Base-by-base conservation (phyloP, 2,888 invertebrate genomes). In the Napeogenes inachia region DNA sequence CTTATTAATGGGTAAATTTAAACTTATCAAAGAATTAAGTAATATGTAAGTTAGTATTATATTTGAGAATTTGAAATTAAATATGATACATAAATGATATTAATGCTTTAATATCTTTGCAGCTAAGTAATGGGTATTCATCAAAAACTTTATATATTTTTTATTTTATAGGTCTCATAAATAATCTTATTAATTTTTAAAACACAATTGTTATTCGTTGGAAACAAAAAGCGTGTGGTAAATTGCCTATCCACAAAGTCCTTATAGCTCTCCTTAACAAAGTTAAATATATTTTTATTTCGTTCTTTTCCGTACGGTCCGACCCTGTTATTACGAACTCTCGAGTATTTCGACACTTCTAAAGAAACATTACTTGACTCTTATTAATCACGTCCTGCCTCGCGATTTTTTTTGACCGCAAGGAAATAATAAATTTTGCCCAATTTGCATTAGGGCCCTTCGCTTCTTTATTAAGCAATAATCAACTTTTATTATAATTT, bases 401-500 rank as follows among this genome's bases (percentile, higher is more conserved):
- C 70, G 66, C 60, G 64, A 75, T 74, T 77, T 71, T 81, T 78
- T 74, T 75, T 81, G 80, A 82, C 83, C 82, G 78, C 82, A 68
- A 79, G 78, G 82, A 83, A 80, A 87, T 85, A 85, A 87, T 87
- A 85, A 85, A 85, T 87, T 84, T 82, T 75, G 60, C 75, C 78
- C 85, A 82, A 89, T 89, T 89, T 89, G 83, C 87, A 87, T 88
- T 85, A 80, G 79, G 75, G 75, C 62, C 75, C 74, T 82, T 81
- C 82, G 81, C 80, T 82, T 76, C 78, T 73, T 73, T 70, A 70
- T 73, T 68, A 72, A 71, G 72, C 73, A 77, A 80, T 81, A 76
- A 75, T 73, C 71, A 71, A 73, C 65, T 69, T 61, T 60, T 61
- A 70, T 70, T 67, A 64, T 65, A 67, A 64, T 71, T 66, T 71